Conservation (phyloP, 2,113 vertebrate genomes). For the Sinocyclocheilus grahami region DNA sequence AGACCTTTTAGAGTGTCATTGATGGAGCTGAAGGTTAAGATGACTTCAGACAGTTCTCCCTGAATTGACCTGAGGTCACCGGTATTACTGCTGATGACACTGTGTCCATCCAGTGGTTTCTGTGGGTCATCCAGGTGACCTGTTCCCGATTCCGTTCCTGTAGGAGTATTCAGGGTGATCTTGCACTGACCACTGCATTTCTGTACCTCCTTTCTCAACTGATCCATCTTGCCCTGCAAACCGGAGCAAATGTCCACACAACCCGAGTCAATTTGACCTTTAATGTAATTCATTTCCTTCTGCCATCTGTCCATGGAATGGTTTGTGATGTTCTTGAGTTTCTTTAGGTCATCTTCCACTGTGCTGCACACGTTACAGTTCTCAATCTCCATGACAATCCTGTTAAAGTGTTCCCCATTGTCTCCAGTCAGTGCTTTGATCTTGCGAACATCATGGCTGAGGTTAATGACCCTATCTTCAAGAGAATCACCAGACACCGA, state of each 20-base stretch:
- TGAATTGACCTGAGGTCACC: constrained; percentile 83
- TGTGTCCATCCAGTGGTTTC: constrained; percentile 86
- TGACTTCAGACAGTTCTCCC: constrained; percentile 80
- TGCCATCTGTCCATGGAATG: constrained; percentile 74
- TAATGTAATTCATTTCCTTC: constrained; percentile 63
- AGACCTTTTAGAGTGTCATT: constrained; percentile 86
- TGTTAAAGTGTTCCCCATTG: constrained; percentile 73
- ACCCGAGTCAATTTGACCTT: constrained; percentile 62
- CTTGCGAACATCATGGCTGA: constrained; percentile 73
- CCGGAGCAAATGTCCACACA: constrained; percentile 75
- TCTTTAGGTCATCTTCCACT: constrained; percentile 71
- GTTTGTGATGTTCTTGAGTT: constrained; percentile 78
- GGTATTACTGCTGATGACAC: constrained; percentile 78
- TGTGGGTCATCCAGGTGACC: constrained; percentile 61
- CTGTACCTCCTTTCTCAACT: constrained; percentile 74
- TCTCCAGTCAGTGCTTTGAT: constrained; percentile 73
- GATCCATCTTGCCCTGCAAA: constrained; percentile 75
- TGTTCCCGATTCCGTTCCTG: constrained; percentile 54
- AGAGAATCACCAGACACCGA: constrained; percentile 78
- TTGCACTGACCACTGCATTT: constrained; percentile 70
- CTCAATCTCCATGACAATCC: constrained; percentile 70
- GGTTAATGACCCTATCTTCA: constrained; percentile 71
- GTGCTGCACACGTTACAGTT: constrained; percentile 70
- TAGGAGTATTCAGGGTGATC: constrained; percentile 49
- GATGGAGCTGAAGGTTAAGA: constrained; percentile 84